Evolutionary conservation across 2,797 vertebrate genomes (phyloP), one percentile per base, ranked within the genome.

Genomic region (Cichlasoma orientale): DNA sequence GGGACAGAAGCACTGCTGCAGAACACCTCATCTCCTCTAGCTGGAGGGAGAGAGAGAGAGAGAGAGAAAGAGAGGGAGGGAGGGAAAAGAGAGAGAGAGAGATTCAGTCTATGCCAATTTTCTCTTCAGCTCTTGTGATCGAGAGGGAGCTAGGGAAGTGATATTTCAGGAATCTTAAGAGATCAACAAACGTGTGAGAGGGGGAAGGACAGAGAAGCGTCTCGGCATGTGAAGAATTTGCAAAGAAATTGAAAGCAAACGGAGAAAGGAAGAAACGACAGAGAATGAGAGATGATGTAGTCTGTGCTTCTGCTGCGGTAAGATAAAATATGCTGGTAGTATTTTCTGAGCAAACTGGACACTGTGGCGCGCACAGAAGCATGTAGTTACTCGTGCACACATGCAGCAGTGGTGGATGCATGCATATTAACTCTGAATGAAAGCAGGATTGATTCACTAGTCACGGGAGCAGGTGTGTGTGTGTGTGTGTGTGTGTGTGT

Each of bases 21-120:
- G 92, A 93, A 90, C 89, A 91, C 88, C 91, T 93, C 93, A 90
- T 90, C 89, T 91, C 91, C 88, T 90, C 84, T 89, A 88, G 88
- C 91, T 91, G 82, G 87, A 85, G 83, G 82, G 89, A 87, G 87
- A 68, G 75, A 86, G 76, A 41, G 77, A 61, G 79, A 73, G 78
- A 44, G 79, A 74, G 85, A 56, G 70, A 66, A 36, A 58, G 56
- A 47, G 56, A 54, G 56, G 71, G 75, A 84, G 72, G 52, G 75
- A 82, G 80, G 89, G 74, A 88, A 72, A 84, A 53, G 79, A 85
- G n/a, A 12, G 79, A 38, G 81, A 86, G 82, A 91, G 77, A 91
- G 82, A 89, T 72, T 81, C 86, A 78, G 92, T 80, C 91, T 91
- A 80, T 88, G 86, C 89, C 90, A 92, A 83, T 91, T 89, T 90